Conservation (phyloP, 2,113 vertebrate species). For the Cheirogaleus medius region DNA sequence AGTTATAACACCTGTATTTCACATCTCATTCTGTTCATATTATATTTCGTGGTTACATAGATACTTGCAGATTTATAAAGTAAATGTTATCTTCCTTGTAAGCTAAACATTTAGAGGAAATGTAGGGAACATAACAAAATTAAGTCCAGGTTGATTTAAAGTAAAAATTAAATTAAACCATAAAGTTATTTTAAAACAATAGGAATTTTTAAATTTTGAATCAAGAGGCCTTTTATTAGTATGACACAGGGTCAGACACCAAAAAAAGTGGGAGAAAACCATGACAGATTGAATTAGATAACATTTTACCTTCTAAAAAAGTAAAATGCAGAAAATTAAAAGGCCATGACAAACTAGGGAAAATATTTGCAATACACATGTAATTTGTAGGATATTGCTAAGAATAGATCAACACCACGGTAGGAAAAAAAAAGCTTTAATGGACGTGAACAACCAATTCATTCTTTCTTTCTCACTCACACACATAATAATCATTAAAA, state of each 20-base stretch:
- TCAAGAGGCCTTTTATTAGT: background rate
- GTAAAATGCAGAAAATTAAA: background rate
- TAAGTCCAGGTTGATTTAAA: background rate
- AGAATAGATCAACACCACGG: background rate
- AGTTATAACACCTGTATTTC: background rate
- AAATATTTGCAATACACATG: background rate
- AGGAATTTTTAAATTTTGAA: background rate
- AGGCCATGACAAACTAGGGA: background rate
- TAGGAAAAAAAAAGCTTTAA: background rate
- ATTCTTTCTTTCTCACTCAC: background rate
- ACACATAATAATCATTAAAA: background rate
- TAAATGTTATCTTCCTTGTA: background rate
- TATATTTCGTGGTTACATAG: background rate
- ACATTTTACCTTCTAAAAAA: background rate
- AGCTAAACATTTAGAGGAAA: background rate
- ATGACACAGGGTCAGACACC: background rate
- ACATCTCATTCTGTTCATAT: background rate
- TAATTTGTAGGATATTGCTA: background rate
- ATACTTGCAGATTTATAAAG: background rate
- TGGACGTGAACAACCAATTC: background rate
- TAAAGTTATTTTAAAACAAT: background rate
- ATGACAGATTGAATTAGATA: background rate
- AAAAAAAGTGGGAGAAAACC: too few species aligned
- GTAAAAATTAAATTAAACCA: background rate
- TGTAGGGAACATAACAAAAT: background rate